A percentile compares a stretch with the other conserved stretches of the same genome.
Conservation (phyloP, 2,888 invertebrate genomes). For the Geotrupes spiniger region DNA sequence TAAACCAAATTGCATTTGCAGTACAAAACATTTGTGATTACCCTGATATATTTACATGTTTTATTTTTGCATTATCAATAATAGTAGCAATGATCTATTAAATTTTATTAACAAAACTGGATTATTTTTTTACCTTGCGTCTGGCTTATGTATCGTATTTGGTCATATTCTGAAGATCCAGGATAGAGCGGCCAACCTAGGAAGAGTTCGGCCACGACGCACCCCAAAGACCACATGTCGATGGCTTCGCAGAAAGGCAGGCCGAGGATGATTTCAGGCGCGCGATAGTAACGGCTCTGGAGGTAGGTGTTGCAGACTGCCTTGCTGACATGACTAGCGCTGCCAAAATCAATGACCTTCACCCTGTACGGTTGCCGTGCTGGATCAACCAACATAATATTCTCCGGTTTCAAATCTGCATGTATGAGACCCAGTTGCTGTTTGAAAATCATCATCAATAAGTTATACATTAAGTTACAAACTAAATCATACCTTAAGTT, state of each 20-base stretch:
- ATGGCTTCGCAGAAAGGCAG: conserved; percentile 99
- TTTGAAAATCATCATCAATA: no score
- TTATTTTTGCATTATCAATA: no score
- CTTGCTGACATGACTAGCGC: conserved; percentile 98
- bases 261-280: conserved; percentile 95
- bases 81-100: neutral
- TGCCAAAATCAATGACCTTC: conserved; percentile 99
- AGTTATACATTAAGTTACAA: conserved; percentile 24
- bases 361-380: conserved; percentile 97
- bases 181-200: conserved; percentile 99
- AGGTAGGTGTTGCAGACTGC: conserved; percentile 99
- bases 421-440: conserved; percentile 98
- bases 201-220: conserved; percentile 98
- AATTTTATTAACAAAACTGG: no score
- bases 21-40: no score
- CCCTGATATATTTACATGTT: no score
- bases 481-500: conserved; percentile 69
- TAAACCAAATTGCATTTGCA: no score
- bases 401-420: conserved; percentile 99
- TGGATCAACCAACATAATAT: conserved; percentile 99
- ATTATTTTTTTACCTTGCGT: conserved; percentile 63
- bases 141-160: conserved; percentile 82
- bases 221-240: conserved; percentile 99
- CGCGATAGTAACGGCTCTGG: conserved; percentile 97
- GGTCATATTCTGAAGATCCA: conserved; percentile 98